Conservation (phyloP, 2,113 vertebrate genomes). For the Nerophis ophidion region DNA sequence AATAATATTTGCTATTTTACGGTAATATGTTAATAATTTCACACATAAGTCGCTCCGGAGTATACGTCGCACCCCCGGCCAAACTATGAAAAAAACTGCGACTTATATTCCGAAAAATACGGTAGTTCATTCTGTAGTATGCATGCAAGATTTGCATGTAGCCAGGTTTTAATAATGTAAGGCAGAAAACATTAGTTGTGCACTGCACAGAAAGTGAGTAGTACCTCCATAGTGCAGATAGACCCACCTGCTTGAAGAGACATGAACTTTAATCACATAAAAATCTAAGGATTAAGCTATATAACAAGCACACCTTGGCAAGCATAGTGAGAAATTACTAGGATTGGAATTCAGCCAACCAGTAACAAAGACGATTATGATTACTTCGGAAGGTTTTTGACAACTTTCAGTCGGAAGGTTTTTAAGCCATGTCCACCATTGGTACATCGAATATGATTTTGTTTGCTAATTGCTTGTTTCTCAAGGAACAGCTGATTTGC, state of each 20-base stretch:
- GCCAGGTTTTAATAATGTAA: no score
- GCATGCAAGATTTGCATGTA: no score
- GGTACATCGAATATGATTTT: slow-evolving; percentile 17
- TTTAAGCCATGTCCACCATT: not conserved
- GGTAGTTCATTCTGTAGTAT: no score
- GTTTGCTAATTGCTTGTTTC: slow-evolving; percentile 23
- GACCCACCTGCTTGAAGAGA: slow-evolving; percentile 4
- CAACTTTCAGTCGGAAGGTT: slow-evolving; percentile 6
- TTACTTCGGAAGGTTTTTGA: not conserved
- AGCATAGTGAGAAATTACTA: not conserved
- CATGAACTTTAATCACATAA: slow-evolving; percentile 8
- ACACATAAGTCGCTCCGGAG: no score
- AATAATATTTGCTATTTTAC: no score
- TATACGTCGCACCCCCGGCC: no score
- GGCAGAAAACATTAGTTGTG: no score
- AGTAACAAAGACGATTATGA: slow-evolving; percentile 3
- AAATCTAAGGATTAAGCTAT: slow-evolving; percentile 4
- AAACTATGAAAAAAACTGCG: no score
- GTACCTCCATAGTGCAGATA: not conserved
- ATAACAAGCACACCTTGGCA: slow-evolving; percentile 7
- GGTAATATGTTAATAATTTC: no score
- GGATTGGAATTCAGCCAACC: not conserved
- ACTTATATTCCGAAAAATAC: no score
- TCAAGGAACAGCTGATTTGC: slow-evolving; percentile 28
- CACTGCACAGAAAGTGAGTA: not conserved